These are phyloP conservation scores for Gadus chalcogrammus DNA, from an alignment of 2,113 vertebrate genomes.

Conservation along the genomic window DNA sequence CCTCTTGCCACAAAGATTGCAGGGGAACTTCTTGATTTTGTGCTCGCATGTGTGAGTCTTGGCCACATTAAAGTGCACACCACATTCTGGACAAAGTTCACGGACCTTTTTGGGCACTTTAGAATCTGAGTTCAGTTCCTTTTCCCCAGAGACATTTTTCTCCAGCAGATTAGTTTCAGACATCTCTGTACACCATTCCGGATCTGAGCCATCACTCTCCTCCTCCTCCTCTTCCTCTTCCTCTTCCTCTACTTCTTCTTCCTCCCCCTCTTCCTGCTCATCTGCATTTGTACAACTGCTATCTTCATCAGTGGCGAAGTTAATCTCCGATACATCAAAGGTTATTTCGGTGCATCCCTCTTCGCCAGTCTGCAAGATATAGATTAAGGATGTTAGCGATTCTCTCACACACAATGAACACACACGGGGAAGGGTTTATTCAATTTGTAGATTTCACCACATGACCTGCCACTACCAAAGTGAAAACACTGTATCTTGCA, in stretches of 20 bases:
- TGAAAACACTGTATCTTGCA: too few species aligned
- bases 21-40: conserved; percentile 44
- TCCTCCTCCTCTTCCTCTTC: not conserved
- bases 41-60: conserved; percentile 48
- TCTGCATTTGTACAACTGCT: not conserved
- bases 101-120: not conserved
- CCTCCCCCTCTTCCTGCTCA: not conserved
- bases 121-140: not conserved
- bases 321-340: not conserved
- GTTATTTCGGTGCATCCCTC: not conserved
- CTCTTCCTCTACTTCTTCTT: not conserved
- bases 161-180: not conserved
- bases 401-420: too few species aligned
- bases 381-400: not conserved
- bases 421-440: too few species aligned
- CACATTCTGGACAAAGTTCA: conserved; percentile 53
- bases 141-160: not conserved
- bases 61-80: conserved; percentile 26
- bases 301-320: not conserved
- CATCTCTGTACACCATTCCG: not conserved
- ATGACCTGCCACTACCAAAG: too few species aligned
- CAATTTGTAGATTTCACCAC: not conserved
- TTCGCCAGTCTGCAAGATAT: not conserved
- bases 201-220: not conserved
- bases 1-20: conserved; percentile 54